These are phyloP conservation scores for Clarias macrocephalus DNA, from an alignment of 2,113 vertebrate species.

Conservation along the genomic window DNA sequence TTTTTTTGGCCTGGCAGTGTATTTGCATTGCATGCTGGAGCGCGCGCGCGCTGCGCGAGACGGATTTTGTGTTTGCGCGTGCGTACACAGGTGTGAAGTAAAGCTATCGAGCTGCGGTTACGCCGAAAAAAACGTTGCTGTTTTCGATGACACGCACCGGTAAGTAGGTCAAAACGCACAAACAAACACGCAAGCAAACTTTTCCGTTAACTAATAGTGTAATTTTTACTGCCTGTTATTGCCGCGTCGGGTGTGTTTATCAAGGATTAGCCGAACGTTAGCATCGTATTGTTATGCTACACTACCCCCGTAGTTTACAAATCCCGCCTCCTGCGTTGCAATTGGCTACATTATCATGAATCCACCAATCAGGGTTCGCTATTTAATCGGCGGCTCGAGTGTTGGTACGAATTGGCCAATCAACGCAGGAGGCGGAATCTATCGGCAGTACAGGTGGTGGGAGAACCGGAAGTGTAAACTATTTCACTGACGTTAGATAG, in stretches of 20 bases:
- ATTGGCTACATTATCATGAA: neutral
- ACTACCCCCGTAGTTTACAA: neutral
- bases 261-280: neutral
- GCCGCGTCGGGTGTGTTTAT: neutral
- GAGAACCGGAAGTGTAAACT: neutral
- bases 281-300: neutral
- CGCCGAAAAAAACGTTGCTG: neutral
- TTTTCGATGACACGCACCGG: neutral
- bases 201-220: neutral
- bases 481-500: neutral
- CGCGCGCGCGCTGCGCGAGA: too few species aligned
- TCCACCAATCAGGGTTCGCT: neutral
- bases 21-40: too few species aligned
- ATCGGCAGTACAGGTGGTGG: neutral
- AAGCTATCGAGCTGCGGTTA: neutral
- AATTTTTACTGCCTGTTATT: too few species aligned
- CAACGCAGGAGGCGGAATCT: neutral
- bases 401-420: neutral
- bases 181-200: neutral
- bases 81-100: neutral
- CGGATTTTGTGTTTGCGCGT: too few species aligned
- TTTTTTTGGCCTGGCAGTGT: too few species aligned
- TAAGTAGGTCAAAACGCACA: neutral
- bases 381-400: neutral
- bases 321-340: neutral